A percentile compares a stretch with the other conserved stretches of the same genome.
Evolutionary conservation across 2,888 invertebrate species (phyloP).

Genomic region (Cephus nigrinus): DNA sequence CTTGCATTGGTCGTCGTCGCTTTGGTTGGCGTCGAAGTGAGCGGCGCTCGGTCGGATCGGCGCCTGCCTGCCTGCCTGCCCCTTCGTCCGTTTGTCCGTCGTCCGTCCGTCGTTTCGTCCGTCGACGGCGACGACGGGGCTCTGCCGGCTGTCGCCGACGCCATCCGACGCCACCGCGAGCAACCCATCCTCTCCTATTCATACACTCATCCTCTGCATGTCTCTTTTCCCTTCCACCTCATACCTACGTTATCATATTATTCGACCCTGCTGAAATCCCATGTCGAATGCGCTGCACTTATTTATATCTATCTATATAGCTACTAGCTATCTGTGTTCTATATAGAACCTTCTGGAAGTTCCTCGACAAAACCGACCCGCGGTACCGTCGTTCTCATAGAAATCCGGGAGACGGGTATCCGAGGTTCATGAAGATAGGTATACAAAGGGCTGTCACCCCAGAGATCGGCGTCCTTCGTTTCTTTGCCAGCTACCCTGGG

Average conservation of each 20-base stretch:
- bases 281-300: not conserved
- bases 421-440: not conserved
- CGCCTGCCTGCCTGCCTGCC: constrained; percentile 47
- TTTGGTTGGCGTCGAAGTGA: constrained; percentile 48
- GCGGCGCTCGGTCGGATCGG: constrained; percentile 50
- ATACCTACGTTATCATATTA: constrained; percentile 21
- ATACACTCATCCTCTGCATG: not conserved
- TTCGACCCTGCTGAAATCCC: constrained; percentile 14
- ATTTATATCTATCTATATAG: not conserved
- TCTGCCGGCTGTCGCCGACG: constrained; percentile 47
- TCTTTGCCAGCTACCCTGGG: not conserved
- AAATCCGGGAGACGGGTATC: not conserved
- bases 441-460: not conserved
- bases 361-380: not conserved
- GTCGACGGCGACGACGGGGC: constrained; percentile 50
- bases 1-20: constrained; percentile 37
- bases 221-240: constrained; percentile 2
- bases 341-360: constrained; percentile 6
- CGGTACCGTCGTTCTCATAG: not conserved
- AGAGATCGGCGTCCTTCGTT: not conserved
- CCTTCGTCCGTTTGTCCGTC: constrained; percentile 40
- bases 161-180: constrained; percentile 21
- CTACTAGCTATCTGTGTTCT: not conserved
- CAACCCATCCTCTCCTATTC: constrained; percentile 8
- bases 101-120: constrained; percentile 33